phyloP scores from a whole-genome alignment of 2,113 vertebrate genomes.

The Datnioides undecimradiatus region DNA sequence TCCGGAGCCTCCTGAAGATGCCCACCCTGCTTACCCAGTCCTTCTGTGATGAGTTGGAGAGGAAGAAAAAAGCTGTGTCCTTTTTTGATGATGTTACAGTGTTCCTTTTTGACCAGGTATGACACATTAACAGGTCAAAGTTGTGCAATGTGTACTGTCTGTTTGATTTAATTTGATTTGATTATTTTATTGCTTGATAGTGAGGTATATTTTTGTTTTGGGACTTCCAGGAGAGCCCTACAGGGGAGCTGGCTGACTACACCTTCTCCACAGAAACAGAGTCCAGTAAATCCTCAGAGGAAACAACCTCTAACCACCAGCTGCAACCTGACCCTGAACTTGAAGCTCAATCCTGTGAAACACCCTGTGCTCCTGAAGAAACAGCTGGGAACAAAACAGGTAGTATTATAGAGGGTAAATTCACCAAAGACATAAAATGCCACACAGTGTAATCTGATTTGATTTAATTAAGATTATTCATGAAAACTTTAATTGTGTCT shows the following conservation, averaged over 20 bases:
- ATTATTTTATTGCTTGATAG: background rate
- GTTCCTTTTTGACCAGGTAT: constrained; percentile 99
- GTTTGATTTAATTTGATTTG: no score
- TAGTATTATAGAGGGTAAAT: constrained; percentile 87
- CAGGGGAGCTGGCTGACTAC: constrained; percentile 90
- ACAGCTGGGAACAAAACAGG: constrained; percentile 70
- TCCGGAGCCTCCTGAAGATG: constrained; percentile 95
- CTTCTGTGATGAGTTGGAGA: constrained; percentile 91
- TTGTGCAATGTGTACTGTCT: no score
- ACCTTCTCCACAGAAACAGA: constrained; percentile 83
- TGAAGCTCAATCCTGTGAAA: constrained; percentile 33
- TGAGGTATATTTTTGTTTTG: background rate
- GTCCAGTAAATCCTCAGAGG: constrained; percentile 65
- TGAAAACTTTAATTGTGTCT: background rate
- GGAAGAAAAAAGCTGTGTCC: constrained; percentile 97
- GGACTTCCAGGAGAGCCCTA: constrained; percentile 91
- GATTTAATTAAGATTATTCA: background rate
- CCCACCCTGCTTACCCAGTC: constrained; percentile 88
- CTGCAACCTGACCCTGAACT: constrained; percentile 45
- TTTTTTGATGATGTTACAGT: constrained; percentile 98
- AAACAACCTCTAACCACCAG: constrained; percentile 50
- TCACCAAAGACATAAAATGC: background rate
- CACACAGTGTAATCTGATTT: background rate
- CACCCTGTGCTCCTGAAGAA: constrained; percentile 55
- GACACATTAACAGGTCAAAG: background rate